These are phyloP conservation scores for Alethe diademata DNA, from an alignment of 2,113 vertebrate genomes.

Conservation along the genomic window DNA sequence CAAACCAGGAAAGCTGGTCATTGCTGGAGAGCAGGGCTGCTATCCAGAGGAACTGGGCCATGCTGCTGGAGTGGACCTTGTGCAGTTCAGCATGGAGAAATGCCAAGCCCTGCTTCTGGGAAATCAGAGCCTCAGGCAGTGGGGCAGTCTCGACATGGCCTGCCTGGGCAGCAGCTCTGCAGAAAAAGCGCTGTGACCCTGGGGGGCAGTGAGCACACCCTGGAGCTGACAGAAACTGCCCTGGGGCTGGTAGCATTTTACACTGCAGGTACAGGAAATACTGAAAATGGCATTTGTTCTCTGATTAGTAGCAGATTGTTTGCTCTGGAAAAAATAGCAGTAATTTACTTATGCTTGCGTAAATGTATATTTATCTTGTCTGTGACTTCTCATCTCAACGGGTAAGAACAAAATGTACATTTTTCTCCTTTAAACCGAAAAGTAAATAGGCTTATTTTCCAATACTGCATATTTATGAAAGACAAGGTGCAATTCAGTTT, in stretches of 20 bases:
- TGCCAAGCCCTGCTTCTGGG: background rate
- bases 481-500: background rate
- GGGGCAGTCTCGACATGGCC: background rate
- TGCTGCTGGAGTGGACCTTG: background rate
- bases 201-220: rapidly evolving
- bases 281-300: background rate
- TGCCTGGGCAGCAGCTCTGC: background rate
- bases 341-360: background rate
- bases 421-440: background rate
- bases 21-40: background rate
- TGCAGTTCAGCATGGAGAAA: background rate
- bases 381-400: background rate
- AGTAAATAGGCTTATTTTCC: background rate
- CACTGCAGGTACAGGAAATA: background rate
- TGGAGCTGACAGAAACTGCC: background rate
- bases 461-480: background rate
- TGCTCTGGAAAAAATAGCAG: background rate
- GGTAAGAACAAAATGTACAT: background rate
- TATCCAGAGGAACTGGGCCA: rapidly evolving
- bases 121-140: background rate
- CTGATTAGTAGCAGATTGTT: background rate
- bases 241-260: background rate
- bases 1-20: rapidly evolving
- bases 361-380: background rate
- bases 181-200: background rate